Evolutionary conservation across 2,888 invertebrate genomes (phyloP).

Genomic region (Xanthia icteritia): DNA sequence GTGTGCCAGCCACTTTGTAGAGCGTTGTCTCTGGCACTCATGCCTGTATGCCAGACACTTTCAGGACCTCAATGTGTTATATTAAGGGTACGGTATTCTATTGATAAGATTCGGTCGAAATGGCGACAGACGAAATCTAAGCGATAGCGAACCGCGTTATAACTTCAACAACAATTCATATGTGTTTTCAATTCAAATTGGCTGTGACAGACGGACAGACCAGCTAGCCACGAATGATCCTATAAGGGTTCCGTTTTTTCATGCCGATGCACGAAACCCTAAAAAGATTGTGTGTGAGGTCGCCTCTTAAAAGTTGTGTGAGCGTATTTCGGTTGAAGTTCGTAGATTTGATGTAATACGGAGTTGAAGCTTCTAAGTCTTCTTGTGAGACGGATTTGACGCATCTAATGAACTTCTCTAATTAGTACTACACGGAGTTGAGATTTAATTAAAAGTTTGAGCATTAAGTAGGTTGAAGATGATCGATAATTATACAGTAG

Average conservation of each 20-base stretch:
- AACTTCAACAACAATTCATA: no score
- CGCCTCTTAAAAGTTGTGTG: constrained; percentile 8
- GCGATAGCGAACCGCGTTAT: not conserved
- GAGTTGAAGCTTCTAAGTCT: constrained; percentile 1
- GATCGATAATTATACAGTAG: not conserved
- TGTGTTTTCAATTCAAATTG: no score
- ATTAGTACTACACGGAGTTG: constrained; percentile 10
- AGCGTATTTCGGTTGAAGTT: constrained; percentile 29
- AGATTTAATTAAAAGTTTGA: constrained; percentile 16
- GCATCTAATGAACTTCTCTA: constrained; percentile 14
- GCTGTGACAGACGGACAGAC: no score
- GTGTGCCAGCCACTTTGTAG: no score
- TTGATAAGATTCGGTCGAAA: constrained; percentile 18
- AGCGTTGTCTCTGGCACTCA: no score
- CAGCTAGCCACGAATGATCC: no score
- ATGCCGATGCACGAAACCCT: no score
- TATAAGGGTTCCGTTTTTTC: no score
- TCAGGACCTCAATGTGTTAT: not conserved
- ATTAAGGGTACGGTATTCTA: not conserved
- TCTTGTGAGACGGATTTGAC: not conserved
- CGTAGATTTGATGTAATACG: constrained; percentile 29
- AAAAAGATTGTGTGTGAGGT: constrained; percentile 5
- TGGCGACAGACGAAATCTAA: constrained; percentile 16
- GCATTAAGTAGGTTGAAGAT: not conserved
- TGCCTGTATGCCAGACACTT: no score